A percentile compares a stretch with the other conserved stretches of the same genome.
These are phyloP conservation scores for Melitaea cinxia DNA, from an alignment of 1,140 invertebrate genomes.

Conservation along the genomic window DNA sequence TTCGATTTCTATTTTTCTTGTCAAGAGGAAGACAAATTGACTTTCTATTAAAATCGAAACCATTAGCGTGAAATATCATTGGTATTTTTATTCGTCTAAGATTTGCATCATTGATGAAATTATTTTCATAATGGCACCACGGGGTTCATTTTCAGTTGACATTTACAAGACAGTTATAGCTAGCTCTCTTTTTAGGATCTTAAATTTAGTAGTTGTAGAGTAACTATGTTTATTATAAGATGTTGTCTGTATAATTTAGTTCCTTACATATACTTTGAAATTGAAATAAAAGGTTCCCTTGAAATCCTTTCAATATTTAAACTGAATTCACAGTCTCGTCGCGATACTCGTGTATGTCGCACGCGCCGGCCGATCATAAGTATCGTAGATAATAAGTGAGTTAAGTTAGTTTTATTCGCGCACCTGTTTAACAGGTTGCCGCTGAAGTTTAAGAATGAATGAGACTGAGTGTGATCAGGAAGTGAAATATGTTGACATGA, in stretches of 20 bases:
- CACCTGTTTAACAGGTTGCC: neutral
- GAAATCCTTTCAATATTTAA: too few species aligned
- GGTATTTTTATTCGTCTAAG: slow-evolving; percentile 12
- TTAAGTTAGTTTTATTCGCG: too few species aligned
- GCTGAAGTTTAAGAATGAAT: slow-evolving; percentile 5
- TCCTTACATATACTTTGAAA: too few species aligned
- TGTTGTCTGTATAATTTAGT: too few species aligned
- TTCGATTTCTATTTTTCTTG: slow-evolving; percentile 25
- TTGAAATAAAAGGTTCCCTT: too few species aligned
- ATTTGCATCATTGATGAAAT: slow-evolving; percentile 21
- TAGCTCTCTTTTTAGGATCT: neutral
- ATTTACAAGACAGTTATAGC: neutral
- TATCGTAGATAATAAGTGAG: too few species aligned
- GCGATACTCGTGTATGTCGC: too few species aligned
- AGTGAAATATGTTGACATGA: slow-evolving; percentile 1
- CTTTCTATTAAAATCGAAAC: slow-evolving; percentile 20
- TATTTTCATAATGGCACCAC: slow-evolving; percentile 8
- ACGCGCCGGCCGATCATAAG: too few species aligned
- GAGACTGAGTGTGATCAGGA: neutral
- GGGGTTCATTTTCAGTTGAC: slow-evolving; percentile 2
- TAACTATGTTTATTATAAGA: neutral
- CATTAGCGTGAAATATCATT: slow-evolving; percentile 19
- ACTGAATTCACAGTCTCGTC: too few species aligned
- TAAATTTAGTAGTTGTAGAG: neutral
- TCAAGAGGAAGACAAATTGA: slow-evolving; percentile 27